phyloP scores from a whole-genome alignment of 2,113 vertebrate species.

The Rynchops niger region DNA sequence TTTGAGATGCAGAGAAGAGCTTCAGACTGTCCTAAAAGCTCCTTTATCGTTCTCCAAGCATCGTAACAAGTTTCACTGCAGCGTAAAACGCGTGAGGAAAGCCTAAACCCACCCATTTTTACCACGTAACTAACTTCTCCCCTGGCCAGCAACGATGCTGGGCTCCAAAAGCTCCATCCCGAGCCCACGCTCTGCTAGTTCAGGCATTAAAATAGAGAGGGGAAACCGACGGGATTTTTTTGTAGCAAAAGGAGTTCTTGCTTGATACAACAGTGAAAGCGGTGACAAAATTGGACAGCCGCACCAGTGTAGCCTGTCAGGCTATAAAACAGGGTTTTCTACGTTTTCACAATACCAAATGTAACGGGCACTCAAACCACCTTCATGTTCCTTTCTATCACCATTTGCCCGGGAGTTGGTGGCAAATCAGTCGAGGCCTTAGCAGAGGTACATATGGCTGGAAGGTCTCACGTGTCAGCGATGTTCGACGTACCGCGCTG shows the following conservation, averaged over 20 bases:
- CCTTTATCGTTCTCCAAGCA: background rate
- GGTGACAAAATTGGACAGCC: accelerated
- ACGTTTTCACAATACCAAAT: accelerated
- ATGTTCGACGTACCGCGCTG: background rate
- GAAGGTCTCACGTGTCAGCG: background rate
- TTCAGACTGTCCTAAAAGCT: background rate
- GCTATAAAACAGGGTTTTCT: background rate
- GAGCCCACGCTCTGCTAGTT: accelerated
- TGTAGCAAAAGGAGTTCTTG: background rate
- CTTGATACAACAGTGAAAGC: background rate
- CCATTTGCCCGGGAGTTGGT: background rate
- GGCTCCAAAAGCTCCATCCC: background rate
- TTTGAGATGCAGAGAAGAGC: background rate
- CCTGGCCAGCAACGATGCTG: background rate
- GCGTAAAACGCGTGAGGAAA: background rate
- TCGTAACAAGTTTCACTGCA: background rate
- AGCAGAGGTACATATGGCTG: background rate
- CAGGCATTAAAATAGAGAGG: background rate
- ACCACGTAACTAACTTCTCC: accelerated
- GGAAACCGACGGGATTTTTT: background rate
- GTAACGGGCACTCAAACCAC: background rate
- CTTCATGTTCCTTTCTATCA: background rate
- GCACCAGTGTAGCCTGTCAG: accelerated
- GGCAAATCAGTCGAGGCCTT: background rate
- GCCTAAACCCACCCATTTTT: background rate